Percentiles rank a stretch among this genome's conserved stretches.
Conservation (phyloP, 2,888 invertebrate species). For the Trachelus iudaicus region DNA sequence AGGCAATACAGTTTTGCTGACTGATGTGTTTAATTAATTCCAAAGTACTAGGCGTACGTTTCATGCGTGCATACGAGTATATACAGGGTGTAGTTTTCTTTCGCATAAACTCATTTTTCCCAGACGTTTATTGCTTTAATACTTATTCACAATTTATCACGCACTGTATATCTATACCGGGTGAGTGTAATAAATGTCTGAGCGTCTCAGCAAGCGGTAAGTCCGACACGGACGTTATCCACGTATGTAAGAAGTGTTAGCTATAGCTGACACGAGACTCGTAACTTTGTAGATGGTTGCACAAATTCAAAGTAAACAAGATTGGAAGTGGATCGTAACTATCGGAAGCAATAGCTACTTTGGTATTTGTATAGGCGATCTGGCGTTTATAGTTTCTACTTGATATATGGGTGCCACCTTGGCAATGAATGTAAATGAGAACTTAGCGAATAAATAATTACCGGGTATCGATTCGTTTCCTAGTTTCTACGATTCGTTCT, state of each 20-base stretch:
- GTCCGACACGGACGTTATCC: not conserved
- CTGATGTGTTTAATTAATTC: not conserved
- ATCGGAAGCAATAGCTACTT: not conserved
- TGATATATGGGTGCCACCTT: not conserved
- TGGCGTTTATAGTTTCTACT: not conserved
- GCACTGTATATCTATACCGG: not conserved
- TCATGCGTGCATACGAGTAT: not conserved
- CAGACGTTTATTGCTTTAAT: not conserved
- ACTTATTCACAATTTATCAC: not conserved
- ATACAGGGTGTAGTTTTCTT: not conserved
- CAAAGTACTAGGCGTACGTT: not conserved
- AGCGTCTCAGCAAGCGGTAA: not conserved
- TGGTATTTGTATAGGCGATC: not conserved
- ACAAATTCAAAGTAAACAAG: not conserved
- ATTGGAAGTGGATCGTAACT: not conserved
- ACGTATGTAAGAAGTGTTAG: not conserved
- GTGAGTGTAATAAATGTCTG: not conserved
- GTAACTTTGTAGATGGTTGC: not conserved
- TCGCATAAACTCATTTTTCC: not conserved
- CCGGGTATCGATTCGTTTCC: not conserved
- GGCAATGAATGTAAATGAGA: not conserved
- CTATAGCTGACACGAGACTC: not conserved
- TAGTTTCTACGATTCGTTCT: not conserved
- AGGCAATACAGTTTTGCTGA: too few relatives aligned
- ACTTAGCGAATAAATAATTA: not conserved